Base-by-base conservation (phyloP, 2,113 vertebrate genomes). In the Parus major region DNA sequence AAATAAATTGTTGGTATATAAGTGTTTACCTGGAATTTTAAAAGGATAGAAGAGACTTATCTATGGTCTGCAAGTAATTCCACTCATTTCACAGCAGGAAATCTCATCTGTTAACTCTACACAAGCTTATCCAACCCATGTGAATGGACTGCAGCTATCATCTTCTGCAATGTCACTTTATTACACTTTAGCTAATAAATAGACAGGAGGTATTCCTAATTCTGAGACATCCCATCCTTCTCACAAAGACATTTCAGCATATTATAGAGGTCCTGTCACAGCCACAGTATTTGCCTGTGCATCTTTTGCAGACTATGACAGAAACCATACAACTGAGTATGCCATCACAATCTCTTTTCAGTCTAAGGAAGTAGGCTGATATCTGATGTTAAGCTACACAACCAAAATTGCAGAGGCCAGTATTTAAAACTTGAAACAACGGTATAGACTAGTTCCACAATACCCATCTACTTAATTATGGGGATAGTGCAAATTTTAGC, bases 1-100 rank as follows among this genome's bases (percentile, higher is more conserved):
- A 99, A 98, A 99, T 97, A 98, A 98, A 98, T 95, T 92, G 72
- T 90, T 96, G 88, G 60, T 33, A 84, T 91, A 25, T 92, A 96
- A 96, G 39, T 63, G 87, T 88, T 95, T 44, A 94, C 82, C 65
- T 96, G 33, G 88, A 84, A 69, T 95, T 95, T 86, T 64, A 77
- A 29, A 92, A 70, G 44, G 50, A 42, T 86, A 88, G 79, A 79
- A 71, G 36, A 96, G 42, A 69, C 18, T 77, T 81, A 69, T 18
- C 15, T 56, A 79, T 25, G 23, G 61, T 63, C 27, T 50, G 35
- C 56, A 94, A 94, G 25, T 55, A 82, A 82, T 44, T 78, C 49
- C 28, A 57, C 28, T 22, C 2, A 0, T 23, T 55, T 77, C 61
- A 73, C 10, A 77, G 68, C 5, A 92, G 39, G 25, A 94, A 86